These are phyloP conservation scores for Gnathonemus longibarbis DNA, from an alignment of 2,113 vertebrate genomes.

Conservation along the genomic window DNA sequence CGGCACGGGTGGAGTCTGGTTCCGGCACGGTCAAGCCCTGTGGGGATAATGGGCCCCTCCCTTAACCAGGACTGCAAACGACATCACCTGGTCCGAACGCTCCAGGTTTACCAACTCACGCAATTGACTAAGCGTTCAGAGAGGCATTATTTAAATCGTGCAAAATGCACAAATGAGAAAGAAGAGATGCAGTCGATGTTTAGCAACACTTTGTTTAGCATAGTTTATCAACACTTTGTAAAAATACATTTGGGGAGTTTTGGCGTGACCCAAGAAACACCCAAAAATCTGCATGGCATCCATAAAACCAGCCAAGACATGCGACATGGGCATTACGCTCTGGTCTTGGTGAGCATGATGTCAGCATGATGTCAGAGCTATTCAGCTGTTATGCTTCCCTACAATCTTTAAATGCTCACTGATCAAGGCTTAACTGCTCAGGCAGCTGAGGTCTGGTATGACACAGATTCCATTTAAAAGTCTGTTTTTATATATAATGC, in stretches of 20 bases:
- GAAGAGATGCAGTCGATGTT: neutral
- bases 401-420: neutral
- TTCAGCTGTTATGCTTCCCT: neutral
- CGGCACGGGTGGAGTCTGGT: conserved; percentile 75
- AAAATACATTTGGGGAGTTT: neutral
- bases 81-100: neutral
- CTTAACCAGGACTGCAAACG: neutral
- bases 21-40: conserved; percentile 80
- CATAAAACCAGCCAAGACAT: neutral
- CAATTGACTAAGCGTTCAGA: neutral
- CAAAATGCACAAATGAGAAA: neutral
- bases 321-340: neutral
- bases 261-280: neutral
- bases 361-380: neutral
- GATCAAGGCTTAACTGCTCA: neutral
- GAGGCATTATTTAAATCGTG: neutral
- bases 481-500: neutral
- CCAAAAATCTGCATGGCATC: neutral
- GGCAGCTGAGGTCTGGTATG: neutral
- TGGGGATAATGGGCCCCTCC: neutral
- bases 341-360: neutral
- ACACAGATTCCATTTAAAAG: neutral
- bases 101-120: neutral
- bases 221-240: too few species aligned
- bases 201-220: neutral